Evolutionary conservation across 2,888 invertebrate species (phyloP).

Genomic region (Sisyra nigra): DNA sequence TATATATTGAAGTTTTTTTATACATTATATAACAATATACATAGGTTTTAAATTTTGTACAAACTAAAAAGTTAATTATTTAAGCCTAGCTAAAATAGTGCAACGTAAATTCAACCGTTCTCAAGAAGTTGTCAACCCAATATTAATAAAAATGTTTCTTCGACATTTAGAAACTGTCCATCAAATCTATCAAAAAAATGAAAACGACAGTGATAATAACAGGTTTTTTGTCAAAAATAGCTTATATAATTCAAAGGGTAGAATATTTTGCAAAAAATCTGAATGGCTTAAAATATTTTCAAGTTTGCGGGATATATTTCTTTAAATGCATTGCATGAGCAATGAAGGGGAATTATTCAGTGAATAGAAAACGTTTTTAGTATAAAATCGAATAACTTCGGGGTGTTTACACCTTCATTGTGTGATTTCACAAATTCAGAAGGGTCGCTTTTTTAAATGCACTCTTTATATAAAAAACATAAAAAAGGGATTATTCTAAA

Average conservation of each 20-base stretch:
- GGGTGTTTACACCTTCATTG: slow-evolving; percentile 25
- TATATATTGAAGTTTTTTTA: too few species aligned
- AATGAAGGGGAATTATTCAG: not conserved
- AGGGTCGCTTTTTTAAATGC: slow-evolving; percentile 5
- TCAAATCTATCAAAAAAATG: not conserved
- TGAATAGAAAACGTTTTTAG: slow-evolving; percentile 22
- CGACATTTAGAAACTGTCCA: not conserved
- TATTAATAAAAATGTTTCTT: too few species aligned
- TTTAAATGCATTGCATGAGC: not conserved
- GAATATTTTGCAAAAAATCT: not conserved
- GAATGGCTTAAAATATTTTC: not conserved
- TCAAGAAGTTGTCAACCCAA: too few species aligned
- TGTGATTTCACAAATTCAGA: slow-evolving; percentile 8
- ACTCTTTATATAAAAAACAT: slow-evolving; percentile 2
- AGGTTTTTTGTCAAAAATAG: not conserved
- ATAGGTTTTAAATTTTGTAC: too few species aligned
- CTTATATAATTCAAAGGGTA: not conserved
- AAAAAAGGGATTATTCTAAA: slow-evolving; percentile 7
- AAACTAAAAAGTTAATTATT: too few species aligned
- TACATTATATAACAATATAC: too few species aligned
- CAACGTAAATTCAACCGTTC: too few species aligned
- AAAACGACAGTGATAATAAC: not conserved
- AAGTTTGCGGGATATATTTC: not conserved
- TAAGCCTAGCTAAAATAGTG: too few species aligned
- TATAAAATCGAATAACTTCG: slow-evolving; percentile 27